A percentile compares a stretch with the other conserved stretches of the same genome.
These are phyloP conservation scores for Danio kyathit DNA, from an alignment of 2,797 vertebrate genomes.

Conservation along the genomic window DNA sequence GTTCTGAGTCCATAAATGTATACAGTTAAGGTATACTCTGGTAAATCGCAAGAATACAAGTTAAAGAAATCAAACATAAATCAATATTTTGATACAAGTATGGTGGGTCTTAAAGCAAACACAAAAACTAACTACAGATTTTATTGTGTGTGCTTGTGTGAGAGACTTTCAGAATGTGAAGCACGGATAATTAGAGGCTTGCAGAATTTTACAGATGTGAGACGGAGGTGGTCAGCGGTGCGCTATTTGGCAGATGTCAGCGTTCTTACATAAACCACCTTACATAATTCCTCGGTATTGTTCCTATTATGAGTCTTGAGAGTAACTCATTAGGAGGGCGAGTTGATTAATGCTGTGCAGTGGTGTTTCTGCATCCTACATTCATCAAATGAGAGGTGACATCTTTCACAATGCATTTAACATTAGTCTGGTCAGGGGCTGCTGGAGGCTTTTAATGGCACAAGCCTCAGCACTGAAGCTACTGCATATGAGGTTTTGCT, in stretches of 20 bases:
- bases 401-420: conserved; percentile 24
- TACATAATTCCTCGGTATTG: conserved; percentile 23
- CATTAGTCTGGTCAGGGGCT: not conserved
- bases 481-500: not conserved
- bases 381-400: conserved; percentile 10
- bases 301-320: not conserved
- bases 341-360: conserved; percentile 4
- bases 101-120: not conserved
- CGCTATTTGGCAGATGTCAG: conserved; percentile 21
- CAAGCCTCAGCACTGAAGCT: not conserved
- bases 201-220: conserved; percentile 8
- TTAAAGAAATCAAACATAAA: not conserved
- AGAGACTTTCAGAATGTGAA: not conserved
- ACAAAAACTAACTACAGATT: not conserved
- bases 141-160: not conserved
- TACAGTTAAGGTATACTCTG: not conserved
- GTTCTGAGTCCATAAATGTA: not conserved
- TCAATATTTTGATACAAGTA: no score
- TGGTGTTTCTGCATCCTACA: conserved; percentile 3
- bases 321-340: not conserved
- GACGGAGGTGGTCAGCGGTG: not conserved
- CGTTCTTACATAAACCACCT: conserved; percentile 21
- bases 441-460: not conserved
- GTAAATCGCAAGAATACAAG: not conserved
- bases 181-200: not conserved